phyloP scores from a whole-genome alignment of 2,113 vertebrate species.

The Hippocampus barbouri region DNA sequence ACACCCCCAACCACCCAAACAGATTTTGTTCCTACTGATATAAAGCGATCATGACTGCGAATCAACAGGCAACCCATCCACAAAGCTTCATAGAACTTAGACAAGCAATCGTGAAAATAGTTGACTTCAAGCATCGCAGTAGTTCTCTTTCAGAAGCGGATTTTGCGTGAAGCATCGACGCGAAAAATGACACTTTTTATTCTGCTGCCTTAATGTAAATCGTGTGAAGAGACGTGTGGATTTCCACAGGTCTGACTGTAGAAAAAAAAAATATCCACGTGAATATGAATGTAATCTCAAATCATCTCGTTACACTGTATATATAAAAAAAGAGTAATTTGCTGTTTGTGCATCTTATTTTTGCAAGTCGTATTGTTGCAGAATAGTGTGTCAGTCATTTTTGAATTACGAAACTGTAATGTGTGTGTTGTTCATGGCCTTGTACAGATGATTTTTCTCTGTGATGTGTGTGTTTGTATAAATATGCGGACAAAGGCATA shows the following conservation, averaged over 20 bases:
- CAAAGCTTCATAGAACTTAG: constrained; percentile 43
- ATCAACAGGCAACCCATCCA: constrained; percentile 30
- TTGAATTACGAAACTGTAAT: constrained; percentile 43
- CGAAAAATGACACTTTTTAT: constrained; percentile 33
- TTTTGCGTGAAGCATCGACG: constrained; percentile 38
- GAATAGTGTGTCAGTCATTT: constrained; percentile 24
- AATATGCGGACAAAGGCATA: constrained; percentile 40
- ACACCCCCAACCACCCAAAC: background rate
- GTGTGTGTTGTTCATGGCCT: constrained; percentile 65
- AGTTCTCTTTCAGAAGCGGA: constrained; percentile 36
- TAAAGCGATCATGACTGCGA: constrained; percentile 24
- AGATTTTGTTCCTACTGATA: background rate
- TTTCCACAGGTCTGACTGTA: constrained; percentile 27
- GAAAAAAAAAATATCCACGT: constrained; percentile 51
- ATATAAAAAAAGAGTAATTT: constrained; percentile 27
- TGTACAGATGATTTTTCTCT: constrained; percentile 78
- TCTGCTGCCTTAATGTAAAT: constrained; percentile 64
- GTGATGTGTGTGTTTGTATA: constrained; percentile 61
- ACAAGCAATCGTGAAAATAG: constrained; percentile 54
- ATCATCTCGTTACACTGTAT: constrained; percentile 17
- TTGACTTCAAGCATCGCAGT: constrained; percentile 35
- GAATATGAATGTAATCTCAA: constrained; percentile 67
- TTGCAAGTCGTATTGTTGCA: constrained; percentile 41
- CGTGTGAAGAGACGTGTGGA: constrained; percentile 16
- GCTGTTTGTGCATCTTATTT: constrained; percentile 39